These are phyloP conservation scores for Callithrix jacchus DNA, from an alignment of 2,113 vertebrate species.

Conservation along the genomic window DNA sequence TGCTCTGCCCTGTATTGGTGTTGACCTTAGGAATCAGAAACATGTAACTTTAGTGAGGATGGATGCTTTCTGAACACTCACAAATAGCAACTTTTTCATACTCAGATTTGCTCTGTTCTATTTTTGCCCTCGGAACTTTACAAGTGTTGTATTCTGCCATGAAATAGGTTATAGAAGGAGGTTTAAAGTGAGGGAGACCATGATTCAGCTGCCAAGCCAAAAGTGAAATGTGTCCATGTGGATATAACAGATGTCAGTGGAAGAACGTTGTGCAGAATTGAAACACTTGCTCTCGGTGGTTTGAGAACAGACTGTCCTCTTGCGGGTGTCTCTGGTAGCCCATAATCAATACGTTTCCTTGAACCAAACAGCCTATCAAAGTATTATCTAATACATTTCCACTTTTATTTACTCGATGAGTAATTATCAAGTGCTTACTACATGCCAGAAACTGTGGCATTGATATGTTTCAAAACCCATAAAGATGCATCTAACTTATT, in stretches of 20 bases:
- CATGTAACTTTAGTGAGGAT: rapidly evolving
- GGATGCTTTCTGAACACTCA: background rate
- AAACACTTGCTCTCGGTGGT: rapidly evolving
- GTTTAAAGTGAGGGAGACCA: background rate
- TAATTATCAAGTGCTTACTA: background rate
- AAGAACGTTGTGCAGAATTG: too few relatives aligned
- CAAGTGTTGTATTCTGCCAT: background rate
- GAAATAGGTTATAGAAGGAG: background rate
- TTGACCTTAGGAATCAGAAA: background rate
- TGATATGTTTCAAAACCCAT: background rate
- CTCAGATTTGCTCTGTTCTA: background rate
- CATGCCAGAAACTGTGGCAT: background rate
- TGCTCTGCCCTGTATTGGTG: rapidly evolving
- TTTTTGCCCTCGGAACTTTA: background rate
- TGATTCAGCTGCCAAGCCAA: background rate
- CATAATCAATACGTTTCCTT: rapidly evolving
- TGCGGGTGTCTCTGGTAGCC: rapidly evolving
- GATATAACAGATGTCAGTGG: rapidly evolving
- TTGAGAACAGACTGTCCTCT: background rate
- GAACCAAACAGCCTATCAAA: background rate
- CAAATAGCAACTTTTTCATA: too few relatives aligned
- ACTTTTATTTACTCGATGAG: background rate
- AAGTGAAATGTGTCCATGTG: background rate
- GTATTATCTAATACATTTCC: background rate
- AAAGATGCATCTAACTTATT: background rate